These are phyloP conservation scores for Lophura nycthemera DNA, from an alignment of 2,113 vertebrate genomes.

Conservation along the genomic window DNA sequence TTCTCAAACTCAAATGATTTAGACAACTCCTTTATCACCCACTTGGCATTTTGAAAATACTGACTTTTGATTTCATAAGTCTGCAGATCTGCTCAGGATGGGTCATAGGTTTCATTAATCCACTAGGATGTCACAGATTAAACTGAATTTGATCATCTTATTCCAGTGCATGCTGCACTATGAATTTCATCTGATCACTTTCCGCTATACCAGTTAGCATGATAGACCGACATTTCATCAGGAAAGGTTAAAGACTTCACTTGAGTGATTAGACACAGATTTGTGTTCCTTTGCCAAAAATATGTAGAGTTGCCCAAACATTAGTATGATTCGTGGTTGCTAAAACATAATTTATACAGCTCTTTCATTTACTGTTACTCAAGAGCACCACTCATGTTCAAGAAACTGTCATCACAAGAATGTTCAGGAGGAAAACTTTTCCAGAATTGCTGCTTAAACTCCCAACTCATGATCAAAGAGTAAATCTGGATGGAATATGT, in stretches of 20 bases:
- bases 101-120: neutral
- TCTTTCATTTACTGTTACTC: conserved; percentile 7
- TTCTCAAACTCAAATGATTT: neutral
- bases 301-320: neutral
- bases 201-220: neutral
- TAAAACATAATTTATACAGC: neutral
- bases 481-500: neutral
- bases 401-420: conserved; percentile 1
- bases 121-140: neutral
- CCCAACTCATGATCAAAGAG: neutral
- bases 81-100: neutral
- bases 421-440: neutral
- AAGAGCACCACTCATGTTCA: neutral
- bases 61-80: neutral
- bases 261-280: neutral
- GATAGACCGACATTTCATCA: neutral
- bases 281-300: neutral
- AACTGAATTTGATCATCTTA: neutral
- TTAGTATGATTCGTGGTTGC: neutral
- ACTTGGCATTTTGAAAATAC: neutral
- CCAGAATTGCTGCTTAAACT: neutral
- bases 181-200: neutral
- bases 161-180: neutral
- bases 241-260: conserved; percentile 5
- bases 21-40: neutral